These are phyloP conservation scores for Phasianus colchicus DNA, from an alignment of 2,113 vertebrate species.

Conservation along the genomic window DNA sequence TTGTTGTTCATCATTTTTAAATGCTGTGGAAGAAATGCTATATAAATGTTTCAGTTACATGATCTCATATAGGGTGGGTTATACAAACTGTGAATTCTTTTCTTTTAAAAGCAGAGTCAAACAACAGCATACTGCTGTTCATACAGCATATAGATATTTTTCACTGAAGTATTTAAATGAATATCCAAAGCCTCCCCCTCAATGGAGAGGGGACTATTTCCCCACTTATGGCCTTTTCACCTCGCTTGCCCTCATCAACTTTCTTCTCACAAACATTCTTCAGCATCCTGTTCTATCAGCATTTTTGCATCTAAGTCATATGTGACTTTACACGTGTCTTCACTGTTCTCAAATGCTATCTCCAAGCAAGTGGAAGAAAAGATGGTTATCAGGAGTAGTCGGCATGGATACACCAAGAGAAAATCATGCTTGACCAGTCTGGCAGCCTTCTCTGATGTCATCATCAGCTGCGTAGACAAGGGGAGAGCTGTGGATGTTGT, in stretches of 20 bases:
- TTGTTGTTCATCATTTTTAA: background rate
- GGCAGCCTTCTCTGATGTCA: no score
- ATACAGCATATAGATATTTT: background rate
- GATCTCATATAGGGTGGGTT: background rate
- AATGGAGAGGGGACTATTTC: background rate
- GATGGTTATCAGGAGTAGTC: no score
- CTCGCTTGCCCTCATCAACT: background rate
- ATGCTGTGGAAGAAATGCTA: background rate
- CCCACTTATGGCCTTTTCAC: background rate
- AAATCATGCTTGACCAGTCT: no score
- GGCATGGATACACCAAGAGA: no score
- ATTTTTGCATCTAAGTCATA: background rate
- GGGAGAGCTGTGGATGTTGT: no score
- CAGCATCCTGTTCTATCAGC: background rate
- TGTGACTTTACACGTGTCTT: background rate
- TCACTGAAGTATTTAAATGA: background rate
- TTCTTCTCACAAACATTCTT: background rate
- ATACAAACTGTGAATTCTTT: background rate
- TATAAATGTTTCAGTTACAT: background rate
- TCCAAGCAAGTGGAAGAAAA: no score
- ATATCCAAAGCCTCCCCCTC: background rate
- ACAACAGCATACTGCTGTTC: background rate
- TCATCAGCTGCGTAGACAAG: no score
- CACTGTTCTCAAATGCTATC: background rate
- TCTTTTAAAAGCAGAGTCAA: background rate